Percentiles rank a stretch among this genome's conserved stretches.
These are phyloP conservation scores for Triplophysa bombifrons DNA, from an alignment of 2,797 vertebrate species.

Conservation along the genomic window DNA sequence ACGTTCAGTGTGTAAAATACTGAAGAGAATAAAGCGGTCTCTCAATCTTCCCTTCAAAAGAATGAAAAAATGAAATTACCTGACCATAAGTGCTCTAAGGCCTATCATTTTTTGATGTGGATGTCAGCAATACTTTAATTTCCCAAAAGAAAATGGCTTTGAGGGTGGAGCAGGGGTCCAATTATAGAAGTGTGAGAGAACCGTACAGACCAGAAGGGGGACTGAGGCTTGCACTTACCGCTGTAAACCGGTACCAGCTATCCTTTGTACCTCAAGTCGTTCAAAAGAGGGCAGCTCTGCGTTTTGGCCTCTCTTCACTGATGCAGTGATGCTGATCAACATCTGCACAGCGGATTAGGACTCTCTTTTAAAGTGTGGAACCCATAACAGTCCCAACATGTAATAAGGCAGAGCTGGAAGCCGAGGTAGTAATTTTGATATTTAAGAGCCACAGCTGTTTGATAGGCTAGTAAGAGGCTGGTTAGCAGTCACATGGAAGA, in stretches of 20 bases:
- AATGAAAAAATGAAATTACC: conserved; percentile 50
- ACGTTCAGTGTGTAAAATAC: conserved; percentile 33
- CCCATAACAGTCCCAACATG: conserved; percentile 49
- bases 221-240: conserved; percentile 55
- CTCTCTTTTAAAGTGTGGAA: conserved; percentile 57
- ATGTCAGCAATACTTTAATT: conserved; percentile 72
- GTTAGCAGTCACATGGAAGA: conserved; percentile 21
- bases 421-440: conserved; percentile 61
- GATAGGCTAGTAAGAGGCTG: conserved; percentile 52
- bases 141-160: conserved; percentile 65
- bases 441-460: conserved; percentile 60
- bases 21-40: conserved; percentile 44
- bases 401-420: conserved; percentile 60
- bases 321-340: conserved; percentile 46
- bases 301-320: conserved; percentile 41
- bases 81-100: conserved; percentile 58
- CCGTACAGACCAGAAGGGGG: conserved; percentile 60
- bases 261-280: conserved; percentile 44
- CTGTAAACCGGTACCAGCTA: conserved; percentile 35
- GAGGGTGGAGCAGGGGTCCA: conserved; percentile 65
- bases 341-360: conserved; percentile 39
- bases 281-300: conserved; percentile 41
- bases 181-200: conserved; percentile 73
- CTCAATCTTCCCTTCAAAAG: not conserved
- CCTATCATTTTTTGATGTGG: conserved; percentile 69